These are phyloP conservation scores for Pogonocichla stellata DNA, from an alignment of 2,113 vertebrate species.

Conservation along the genomic window DNA sequence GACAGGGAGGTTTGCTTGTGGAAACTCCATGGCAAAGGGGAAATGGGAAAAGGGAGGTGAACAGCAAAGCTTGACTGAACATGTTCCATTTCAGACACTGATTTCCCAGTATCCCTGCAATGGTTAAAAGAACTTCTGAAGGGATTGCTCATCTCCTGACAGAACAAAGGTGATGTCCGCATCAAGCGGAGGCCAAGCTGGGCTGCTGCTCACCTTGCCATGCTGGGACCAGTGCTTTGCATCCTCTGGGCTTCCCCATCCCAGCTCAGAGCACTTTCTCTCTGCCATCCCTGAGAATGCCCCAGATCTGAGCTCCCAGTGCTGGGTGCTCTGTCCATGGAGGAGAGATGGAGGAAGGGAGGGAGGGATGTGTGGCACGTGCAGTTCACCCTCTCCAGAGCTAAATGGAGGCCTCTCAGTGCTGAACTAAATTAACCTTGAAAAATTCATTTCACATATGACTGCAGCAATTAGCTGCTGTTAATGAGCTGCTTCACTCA, in stretches of 20 bases:
- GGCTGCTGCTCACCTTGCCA: background rate
- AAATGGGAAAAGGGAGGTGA: background rate
- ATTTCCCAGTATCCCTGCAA: background rate
- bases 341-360: background rate
- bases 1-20: background rate
- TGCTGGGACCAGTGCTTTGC: rapidly evolving
- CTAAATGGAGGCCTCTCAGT: background rate
- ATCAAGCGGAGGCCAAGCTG: background rate
- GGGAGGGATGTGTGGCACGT: background rate
- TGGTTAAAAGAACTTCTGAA: background rate
- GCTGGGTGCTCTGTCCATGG: background rate
- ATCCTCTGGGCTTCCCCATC: background rate
- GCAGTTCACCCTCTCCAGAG: background rate
- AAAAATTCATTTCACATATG: conserved; percentile 39
- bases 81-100: rapidly evolving
- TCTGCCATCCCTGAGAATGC: background rate
- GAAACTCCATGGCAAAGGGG: background rate
- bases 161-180: background rate
- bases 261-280: background rate
- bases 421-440: conserved; percentile 55
- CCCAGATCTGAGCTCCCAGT: rapidly evolving
- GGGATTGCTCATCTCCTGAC: background rate
- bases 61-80: background rate
- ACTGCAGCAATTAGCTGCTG: conserved; percentile 50
- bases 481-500: conserved; percentile 45